Evolutionary conservation across 1,140 invertebrate genomes (phyloP).

Genomic region (Trissolcus basalis): DNA sequence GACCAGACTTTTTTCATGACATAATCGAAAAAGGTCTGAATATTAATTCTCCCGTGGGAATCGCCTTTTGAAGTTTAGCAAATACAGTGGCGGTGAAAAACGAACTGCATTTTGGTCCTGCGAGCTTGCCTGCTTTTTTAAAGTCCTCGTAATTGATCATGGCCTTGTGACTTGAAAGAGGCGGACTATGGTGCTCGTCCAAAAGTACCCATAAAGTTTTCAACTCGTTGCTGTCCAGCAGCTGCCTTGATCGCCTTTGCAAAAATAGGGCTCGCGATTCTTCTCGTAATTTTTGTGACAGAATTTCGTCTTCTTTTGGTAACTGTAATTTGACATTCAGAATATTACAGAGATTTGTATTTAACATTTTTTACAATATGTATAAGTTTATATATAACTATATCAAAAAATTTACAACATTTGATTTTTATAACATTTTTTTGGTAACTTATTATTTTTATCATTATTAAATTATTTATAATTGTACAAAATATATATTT

Average conservation of each 20-base stretch:
- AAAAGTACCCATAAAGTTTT: slow-evolving; percentile 89
- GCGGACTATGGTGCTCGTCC: slow-evolving; percentile 86
- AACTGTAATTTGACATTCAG: slow-evolving; percentile 70
- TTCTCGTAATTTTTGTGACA: slow-evolving; percentile 88
- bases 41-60: slow-evolving; percentile 87
- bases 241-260: slow-evolving; percentile 87
- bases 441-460: no score
- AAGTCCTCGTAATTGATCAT: slow-evolving; percentile 92
- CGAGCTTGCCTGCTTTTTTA: slow-evolving; percentile 82
- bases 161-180: slow-evolving; percentile 84
- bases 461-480: no score
- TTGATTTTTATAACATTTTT: no score
- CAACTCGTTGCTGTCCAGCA: slow-evolving; percentile 91
- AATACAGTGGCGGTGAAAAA: slow-evolving; percentile 92
- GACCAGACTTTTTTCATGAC: slow-evolving; percentile 96
- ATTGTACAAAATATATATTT: no score
- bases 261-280: slow-evolving; percentile 91
- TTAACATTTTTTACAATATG: no score
- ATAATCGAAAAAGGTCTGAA: slow-evolving; percentile 94
- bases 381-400: no score
- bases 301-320: slow-evolving; percentile 84
- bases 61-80: slow-evolving; percentile 89
- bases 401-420: no score
- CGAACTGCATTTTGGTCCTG: slow-evolving; percentile 79
- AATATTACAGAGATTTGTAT: no score